Base-by-base conservation (phyloP, 2,888 invertebrate genomes). In the Cantharis rufa region DNA sequence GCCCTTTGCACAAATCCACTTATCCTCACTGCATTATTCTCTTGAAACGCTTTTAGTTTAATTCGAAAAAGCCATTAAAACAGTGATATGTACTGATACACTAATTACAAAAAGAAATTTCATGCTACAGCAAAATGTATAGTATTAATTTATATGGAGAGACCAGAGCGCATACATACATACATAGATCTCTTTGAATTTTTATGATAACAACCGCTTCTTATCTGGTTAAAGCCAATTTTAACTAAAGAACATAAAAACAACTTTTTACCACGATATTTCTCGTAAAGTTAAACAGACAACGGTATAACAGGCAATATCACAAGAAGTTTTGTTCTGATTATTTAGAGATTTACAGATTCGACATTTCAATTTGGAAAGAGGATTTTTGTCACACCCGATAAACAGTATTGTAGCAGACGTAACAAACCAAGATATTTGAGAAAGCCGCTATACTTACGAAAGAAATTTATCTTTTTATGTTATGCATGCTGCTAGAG, bases 281-380 rank as follows among this genome's bases (percentile, higher is more conserved):
- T 63, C 69, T 74, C 77, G 70, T 77, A 77, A 77, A 74, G 74
- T 74, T 74, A 74, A 73, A 32, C 72, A 74, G 77, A 77, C 74
- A 74, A 77, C 77, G 72, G 48, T 73, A 32, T 68, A 77, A 69
- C 68, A 77, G 74, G 72, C 71, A 72, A 62, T 77, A 77, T 77
- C 74, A 74, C 77, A 74, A 77, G 74, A 77, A 77, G 74, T 75
- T 61, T 71, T 76, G 72, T 71, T 77, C 74, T 69, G 74, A 77
- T 77, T 77, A 74, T 71, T 73, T 62, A 13, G 74, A 73, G 73
- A 77, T 77, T 75, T 74, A 63, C 69, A 74, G 74, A 77, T 77
- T 69, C 62, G 61, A 70, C 69, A 66, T 76, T 76, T 76, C 72
- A 76, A 76, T 76, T 76, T 72, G 70, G 69, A 68, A 48, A 70